phyloP scores from a whole-genome alignment of 2,113 vertebrate species.

The Ifrita kowaldi region DNA sequence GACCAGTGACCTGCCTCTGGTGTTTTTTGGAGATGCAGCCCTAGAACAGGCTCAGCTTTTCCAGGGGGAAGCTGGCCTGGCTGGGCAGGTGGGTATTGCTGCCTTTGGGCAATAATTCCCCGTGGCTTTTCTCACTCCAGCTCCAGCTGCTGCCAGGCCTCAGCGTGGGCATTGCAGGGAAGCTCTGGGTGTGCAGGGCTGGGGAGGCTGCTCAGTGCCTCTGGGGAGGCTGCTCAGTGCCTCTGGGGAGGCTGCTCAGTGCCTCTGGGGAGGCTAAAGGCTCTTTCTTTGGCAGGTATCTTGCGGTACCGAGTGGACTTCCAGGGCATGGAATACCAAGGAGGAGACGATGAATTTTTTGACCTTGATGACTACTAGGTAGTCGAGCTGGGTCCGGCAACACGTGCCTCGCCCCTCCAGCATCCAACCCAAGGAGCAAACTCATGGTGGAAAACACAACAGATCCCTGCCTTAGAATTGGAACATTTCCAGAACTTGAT shows the following conservation, averaged over 20 bases:
- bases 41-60: background rate
- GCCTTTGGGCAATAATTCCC: fast-evolving
- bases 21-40: background rate
- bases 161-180: fast-evolving
- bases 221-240: background rate
- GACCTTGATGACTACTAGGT: conserved; percentile 99
- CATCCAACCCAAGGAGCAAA: conserved; percentile 87
- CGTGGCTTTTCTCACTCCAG: fast-evolving
- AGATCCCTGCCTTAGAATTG: conserved; percentile 96
- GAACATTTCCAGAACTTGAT: conserved; percentile 89
- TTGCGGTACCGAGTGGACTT: conserved; percentile 99
- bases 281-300: conserved; percentile 81
- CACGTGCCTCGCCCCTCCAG: conserved; percentile 84
- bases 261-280: background rate
- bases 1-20: background rate
- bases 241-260: background rate
- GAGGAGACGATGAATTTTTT: conserved; percentile 98
- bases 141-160: background rate
- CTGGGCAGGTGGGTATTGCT: background rate
- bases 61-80: background rate
- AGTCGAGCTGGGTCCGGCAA: conserved; percentile 90
- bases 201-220: background rate
- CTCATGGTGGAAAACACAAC: conserved; percentile 80
- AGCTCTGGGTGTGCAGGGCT: background rate
- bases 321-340: conserved; percentile 99